phyloP scores from a whole-genome alignment of 2,797 vertebrate genomes.

The Pseudochirops cupreus region DNA sequence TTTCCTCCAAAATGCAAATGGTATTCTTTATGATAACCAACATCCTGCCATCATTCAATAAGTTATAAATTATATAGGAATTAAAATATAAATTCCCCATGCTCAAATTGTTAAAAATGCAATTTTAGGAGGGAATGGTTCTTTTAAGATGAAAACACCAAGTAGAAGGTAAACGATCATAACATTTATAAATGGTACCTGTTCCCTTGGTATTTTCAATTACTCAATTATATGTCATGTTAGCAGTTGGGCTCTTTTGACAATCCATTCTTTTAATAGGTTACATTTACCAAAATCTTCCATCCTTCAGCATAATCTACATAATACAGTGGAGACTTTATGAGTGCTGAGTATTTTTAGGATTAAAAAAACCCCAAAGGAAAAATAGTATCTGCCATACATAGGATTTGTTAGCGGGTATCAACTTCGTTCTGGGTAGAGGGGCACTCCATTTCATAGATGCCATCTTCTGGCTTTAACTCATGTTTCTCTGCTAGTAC shows the following conservation, averaged over 20 bases:
- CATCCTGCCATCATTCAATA: not conserved
- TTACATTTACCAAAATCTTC: constrained; percentile 30
- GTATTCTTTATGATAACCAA: not conserved
- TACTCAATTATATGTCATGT: constrained; percentile 23
- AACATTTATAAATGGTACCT: constrained; percentile 5
- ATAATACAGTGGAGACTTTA: not conserved
- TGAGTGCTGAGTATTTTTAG: not conserved
- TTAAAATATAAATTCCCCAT: constrained; percentile 4
- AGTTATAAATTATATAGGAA: not conserved
- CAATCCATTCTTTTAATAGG: not conserved
- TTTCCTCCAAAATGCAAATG: not conserved
- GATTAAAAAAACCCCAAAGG: not conserved
- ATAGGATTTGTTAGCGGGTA: not conserved
- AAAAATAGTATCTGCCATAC: not conserved
- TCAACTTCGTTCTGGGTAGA: not conserved
- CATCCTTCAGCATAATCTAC: not conserved
- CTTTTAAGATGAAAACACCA: not conserved
- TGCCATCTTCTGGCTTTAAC: not conserved
- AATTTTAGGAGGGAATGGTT: not conserved
- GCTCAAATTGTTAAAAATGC: not conserved
- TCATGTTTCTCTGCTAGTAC: not conserved
- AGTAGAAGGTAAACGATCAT: not conserved
- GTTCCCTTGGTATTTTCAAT: constrained; percentile 26
- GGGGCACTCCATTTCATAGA: not conserved
- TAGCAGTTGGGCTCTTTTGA: constrained; percentile 1